Percentiles rank a stretch among this genome's conserved stretches.
Conservation (phyloP, 2,113 vertebrate genomes). For the Taxidea taxus region DNA sequence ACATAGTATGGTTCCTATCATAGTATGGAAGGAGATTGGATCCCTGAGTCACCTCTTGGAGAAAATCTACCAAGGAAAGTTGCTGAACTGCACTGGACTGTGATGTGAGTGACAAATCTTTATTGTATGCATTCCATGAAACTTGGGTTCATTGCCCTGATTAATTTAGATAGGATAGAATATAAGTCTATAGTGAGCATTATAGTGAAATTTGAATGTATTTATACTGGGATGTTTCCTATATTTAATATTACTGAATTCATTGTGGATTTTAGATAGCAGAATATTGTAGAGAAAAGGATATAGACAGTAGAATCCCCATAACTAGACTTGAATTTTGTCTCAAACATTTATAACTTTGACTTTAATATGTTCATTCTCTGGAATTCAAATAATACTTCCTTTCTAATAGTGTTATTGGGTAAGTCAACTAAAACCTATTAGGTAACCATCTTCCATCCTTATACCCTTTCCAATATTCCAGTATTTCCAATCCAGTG, state of each 20-base stretch:
- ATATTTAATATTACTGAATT: neutral
- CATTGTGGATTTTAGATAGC: neutral
- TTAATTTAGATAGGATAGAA: neutral
- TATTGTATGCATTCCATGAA: neutral
- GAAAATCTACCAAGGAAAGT: neutral
- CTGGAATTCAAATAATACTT: neutral
- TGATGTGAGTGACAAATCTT: neutral
- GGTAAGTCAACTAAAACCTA: constrained; percentile 6
- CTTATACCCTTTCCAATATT: neutral
- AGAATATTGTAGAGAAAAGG: neutral
- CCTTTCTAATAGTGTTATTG: neutral
- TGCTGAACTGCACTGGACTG: neutral
- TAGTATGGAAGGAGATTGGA: neutral
- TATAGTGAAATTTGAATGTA: neutral
- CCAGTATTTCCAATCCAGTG: neutral
- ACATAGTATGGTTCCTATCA: no score
- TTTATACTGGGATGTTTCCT: neutral
- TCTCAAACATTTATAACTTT: neutral
- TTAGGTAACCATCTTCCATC: neutral
- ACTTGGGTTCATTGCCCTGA: neutral
- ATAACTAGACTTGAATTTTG: neutral
- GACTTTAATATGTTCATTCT: neutral
- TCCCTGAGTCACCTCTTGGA: neutral
- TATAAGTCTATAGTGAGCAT: neutral
- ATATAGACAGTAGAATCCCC: neutral